A percentile compares a stretch with the other conserved stretches of the same genome.
Evolutionary conservation across 2,888 invertebrate genomes (phyloP).

Genomic region (Heteromyza rotundicornis): DNA sequence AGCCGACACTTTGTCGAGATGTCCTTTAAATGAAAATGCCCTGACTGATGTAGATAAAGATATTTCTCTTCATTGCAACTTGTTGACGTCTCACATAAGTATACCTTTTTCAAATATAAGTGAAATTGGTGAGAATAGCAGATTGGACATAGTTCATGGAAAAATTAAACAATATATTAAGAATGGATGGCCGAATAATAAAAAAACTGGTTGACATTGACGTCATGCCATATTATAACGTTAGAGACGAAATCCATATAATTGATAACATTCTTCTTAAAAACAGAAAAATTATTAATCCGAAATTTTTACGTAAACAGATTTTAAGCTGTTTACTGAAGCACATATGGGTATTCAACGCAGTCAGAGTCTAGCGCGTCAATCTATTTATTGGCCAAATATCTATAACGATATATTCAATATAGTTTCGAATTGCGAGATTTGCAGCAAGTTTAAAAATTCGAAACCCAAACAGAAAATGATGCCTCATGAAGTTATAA

Average conservation of each 20-base stretch:
- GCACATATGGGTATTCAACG: slow-evolving; percentile 23
- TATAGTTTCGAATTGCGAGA: slow-evolving; percentile 27
- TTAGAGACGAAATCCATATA: slow-evolving; percentile 16
- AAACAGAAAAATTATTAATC: slow-evolving; percentile 1
- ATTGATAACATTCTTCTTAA: background rate
- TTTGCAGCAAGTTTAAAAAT: slow-evolving; percentile 27
- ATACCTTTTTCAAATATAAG: slow-evolving; percentile 14
- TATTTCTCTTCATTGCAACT: slow-evolving; percentile 28
- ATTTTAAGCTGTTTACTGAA: background rate
- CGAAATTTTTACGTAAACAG: background rate
- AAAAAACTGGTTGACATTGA: too few species aligned
- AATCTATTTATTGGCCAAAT: slow-evolving; percentile 27
- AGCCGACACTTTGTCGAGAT: slow-evolving; percentile 65
- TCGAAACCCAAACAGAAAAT: slow-evolving; percentile 24
- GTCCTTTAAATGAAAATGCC: slow-evolving; percentile 16
- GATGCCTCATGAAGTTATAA: slow-evolving; percentile 8
- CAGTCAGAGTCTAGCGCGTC: slow-evolving; percentile 20
- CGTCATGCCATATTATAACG: slow-evolving; percentile 21
- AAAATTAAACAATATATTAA: slow-evolving; percentile 23
- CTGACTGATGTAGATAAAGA: slow-evolving; percentile 28
- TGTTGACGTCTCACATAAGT: slow-evolving; percentile 23
- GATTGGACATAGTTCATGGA: slow-evolving; percentile 14
- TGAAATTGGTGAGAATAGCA: slow-evolving; percentile 10
- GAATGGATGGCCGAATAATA: slow-evolving; percentile 31
- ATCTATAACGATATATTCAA: slow-evolving; percentile 26